These are phyloP conservation scores for Euura saliciscinereae DNA, from an alignment of 1,140 invertebrate genomes.

Conservation along the genomic window DNA sequence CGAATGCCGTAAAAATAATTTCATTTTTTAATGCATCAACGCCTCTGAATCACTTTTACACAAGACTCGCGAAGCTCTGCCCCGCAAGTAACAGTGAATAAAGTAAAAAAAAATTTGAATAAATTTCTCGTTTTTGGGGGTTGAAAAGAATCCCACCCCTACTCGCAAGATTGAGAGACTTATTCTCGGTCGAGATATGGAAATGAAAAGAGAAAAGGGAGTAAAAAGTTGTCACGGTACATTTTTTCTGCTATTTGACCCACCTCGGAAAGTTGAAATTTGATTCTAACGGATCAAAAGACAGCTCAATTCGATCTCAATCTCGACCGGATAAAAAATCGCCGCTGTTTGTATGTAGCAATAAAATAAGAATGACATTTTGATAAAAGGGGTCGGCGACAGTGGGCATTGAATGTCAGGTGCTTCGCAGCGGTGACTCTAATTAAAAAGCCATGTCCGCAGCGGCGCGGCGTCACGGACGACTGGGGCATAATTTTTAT, in stretches of 20 bases:
- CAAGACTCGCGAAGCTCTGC: neutral
- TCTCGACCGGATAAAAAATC: no score
- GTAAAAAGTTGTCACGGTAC: neutral
- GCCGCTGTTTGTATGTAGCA: neutral
- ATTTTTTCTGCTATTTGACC: no score
- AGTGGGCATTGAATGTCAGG: constrained; percentile 45
- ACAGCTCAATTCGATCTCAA: constrained; percentile 39
- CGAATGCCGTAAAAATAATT: neutral
- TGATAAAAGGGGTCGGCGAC: constrained; percentile 54
- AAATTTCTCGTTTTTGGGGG: neutral
- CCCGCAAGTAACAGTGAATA: neutral
- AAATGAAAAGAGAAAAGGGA: constrained; percentile 12
- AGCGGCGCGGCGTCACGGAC: constrained; percentile 44
- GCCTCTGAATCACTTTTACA: constrained; percentile 7
- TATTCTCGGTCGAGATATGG: neutral
- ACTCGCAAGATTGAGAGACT: constrained; percentile 1
- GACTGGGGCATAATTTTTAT: constrained; percentile 26
- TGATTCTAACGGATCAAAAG: neutral
- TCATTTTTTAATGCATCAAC: constrained; percentile 5
- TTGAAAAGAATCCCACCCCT: neutral
- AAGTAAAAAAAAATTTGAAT: constrained; percentile 5
- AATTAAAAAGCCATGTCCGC: constrained; percentile 61
- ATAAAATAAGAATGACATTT: constrained; percentile 57
- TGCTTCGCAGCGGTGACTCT: constrained; percentile 52
- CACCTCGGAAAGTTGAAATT: no score